Base-by-base conservation (phyloP, 1,140 invertebrate species). In the Lucilia sericata region DNA sequence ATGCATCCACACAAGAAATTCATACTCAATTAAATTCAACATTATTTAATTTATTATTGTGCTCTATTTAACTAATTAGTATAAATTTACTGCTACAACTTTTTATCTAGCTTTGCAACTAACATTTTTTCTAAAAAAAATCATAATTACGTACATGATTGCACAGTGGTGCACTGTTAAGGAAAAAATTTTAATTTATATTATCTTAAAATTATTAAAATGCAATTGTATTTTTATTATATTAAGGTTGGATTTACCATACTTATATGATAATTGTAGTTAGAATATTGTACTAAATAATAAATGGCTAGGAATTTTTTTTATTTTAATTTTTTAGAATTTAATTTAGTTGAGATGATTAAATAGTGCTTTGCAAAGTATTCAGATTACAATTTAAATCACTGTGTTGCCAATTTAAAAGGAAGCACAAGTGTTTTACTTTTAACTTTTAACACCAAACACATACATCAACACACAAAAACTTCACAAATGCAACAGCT, bases 1-100 rank as follows among this genome's bases (percentile, higher is more conserved):
- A 70, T 0, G 65, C 19, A 70, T 60, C n/a, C 14, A 17, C 55
- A 70, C n/a, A 25, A 3, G 17, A 14, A 55, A 2, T 70, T 70
- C 12, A 70, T 10, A 12, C 65, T 21, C 65, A 70, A 70, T 70
- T 21, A 70, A 70, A 70, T 70, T n/a, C 7, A 70, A n/a, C 65
- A 70, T 70, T 70, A 70, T 70, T 70, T 70, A 70, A 70, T 70
- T 70, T 70, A 21, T 70, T 70, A 70, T 10, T 70, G n/a, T n/a
- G 65, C 65, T 9, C 65, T 70, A 70, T 70, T 70, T 70, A 70
- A 70, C 65, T 70, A 70, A 70, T 70, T 70, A 70, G 65, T 70
- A 21, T 70, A 21, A 70, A 70, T 70, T 70, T 70, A 19, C 19
- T 21, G 10, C 65, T 19, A 7, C 7, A 70, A 70, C 7, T 70